Base-by-base conservation (phyloP, 2,797 vertebrate species). In the Tragopan temminckii region DNA sequence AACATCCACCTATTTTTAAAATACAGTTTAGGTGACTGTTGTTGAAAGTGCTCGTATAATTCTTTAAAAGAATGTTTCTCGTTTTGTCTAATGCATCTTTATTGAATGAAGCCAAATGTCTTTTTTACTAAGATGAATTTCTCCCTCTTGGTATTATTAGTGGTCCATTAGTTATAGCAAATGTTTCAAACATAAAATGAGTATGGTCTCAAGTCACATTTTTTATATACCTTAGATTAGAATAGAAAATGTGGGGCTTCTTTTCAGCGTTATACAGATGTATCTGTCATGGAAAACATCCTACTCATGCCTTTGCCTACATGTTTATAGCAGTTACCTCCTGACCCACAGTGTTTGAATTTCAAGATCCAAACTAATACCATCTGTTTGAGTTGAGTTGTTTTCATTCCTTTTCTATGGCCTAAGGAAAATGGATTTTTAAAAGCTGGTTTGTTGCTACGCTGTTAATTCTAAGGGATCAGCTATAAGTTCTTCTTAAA, bases 301-400 rank as follows among this genome's bases (percentile, higher is more conserved):
- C 89, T 78, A 70, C 78, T 69, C 8, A 2, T 36, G 85, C 69
- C 46, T 75, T 88, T 86, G 63, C 79, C 85, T 94, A 21, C 25
- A 14, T 88, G 76, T 86, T 89, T 80, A 80, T 62, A 85, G 80
- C 36, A 52, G 25, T 87, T 79, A 45, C 77, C 86, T 92, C 96
- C 80, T 96, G 90, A 97, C 85, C 71, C 82, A 7, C 21, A 48
- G 29, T 80, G 48, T 82, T 75, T 80, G 71, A 92, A 88, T 95
- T 94, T 95, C 93, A 96, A 86, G 66, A 86, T 84, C 77, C 93
- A 71, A 92, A 59, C 89, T 62, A 68, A 91, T 86, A 45, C 57
- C 64, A 79, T 91, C 71, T 78, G 62, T 91, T 91, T 90, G 69
- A 86, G 79, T 91, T 90, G 69, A 85, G 81, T 42, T 68, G 62